These are phyloP conservation scores for Acanthurus tractus DNA, from an alignment of 2,797 vertebrate species.

Conservation along the genomic window DNA sequence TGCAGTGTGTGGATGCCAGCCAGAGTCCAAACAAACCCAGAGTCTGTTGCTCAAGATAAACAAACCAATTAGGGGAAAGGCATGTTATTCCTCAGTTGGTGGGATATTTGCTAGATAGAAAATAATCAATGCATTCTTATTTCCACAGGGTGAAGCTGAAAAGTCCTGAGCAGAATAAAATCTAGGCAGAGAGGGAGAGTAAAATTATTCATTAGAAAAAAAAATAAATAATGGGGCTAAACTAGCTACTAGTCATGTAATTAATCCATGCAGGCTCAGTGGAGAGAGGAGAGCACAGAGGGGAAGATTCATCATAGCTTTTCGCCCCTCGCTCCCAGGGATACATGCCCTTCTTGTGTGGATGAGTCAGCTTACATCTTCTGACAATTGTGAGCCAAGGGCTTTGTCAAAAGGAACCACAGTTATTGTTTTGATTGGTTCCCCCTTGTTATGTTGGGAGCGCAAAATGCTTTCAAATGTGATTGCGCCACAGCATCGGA, in stretches of 20 bases:
- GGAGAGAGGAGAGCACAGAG: slow-evolving; percentile 74
- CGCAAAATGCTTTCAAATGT: slow-evolving; percentile 83
- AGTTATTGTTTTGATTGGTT: slow-evolving; percentile 83
- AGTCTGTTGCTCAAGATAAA: slow-evolving; percentile 87
- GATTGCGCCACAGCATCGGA: slow-evolving; percentile 79
- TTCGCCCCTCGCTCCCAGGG: slow-evolving; percentile 82
- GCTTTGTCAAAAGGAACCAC: slow-evolving; percentile 84
- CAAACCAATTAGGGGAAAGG: slow-evolving; percentile 86
- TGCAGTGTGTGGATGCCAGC: slow-evolving; percentile 83
- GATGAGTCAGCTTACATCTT: slow-evolving; percentile 87
- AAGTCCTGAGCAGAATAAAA: slow-evolving; percentile 78
- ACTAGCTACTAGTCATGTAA: slow-evolving; percentile 82
- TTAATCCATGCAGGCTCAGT: slow-evolving; percentile 80
- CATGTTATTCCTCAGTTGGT: slow-evolving; percentile 83
- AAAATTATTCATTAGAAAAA: slow-evolving; percentile 79
- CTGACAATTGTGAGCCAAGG: slow-evolving; percentile 84
- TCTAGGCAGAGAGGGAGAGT: slow-evolving; percentile 62
- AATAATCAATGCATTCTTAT: slow-evolving; percentile 85
- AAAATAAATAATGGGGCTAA: slow-evolving; percentile 82
- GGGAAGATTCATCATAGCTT: slow-evolving; percentile 80
- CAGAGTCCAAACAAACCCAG: slow-evolving; percentile 85
- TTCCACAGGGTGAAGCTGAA: slow-evolving; percentile 73
- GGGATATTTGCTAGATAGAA: slow-evolving; percentile 83
- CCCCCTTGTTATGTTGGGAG: slow-evolving; percentile 79
- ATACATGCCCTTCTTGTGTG: slow-evolving; percentile 83